These are phyloP conservation scores for Drosophila anomalata DNA, from an alignment of 2,888 invertebrate species.

Conservation along the genomic window DNA sequence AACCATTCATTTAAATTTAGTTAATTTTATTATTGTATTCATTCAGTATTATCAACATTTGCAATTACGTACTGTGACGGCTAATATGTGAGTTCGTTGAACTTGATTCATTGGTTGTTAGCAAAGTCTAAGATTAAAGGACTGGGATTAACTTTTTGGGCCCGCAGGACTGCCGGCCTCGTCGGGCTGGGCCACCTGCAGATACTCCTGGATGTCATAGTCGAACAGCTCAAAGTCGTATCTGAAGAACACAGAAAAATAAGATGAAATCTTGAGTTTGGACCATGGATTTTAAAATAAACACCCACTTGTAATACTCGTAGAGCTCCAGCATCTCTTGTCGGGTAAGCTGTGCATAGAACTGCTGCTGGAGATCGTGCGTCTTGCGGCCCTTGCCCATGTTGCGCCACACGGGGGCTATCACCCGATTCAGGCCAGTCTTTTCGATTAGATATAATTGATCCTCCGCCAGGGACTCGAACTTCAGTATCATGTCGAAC, in stretches of 20 bases:
- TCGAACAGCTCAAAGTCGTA: conserved; percentile 95
- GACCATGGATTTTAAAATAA: background rate
- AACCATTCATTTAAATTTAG: conserved; percentile 27
- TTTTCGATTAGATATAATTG: conserved; percentile 92
- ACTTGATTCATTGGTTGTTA: conserved; percentile 44
- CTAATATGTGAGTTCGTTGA: conserved; percentile 61
- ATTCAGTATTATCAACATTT: conserved; percentile 76
- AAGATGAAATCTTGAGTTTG: background rate
- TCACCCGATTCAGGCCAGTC: conserved; percentile 89
- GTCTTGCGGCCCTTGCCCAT: conserved; percentile 91
- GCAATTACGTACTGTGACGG: conserved; percentile 75
- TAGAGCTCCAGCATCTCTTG: conserved; percentile 91
- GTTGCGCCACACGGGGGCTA: conserved; percentile 93
- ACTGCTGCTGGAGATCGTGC: conserved; percentile 88
- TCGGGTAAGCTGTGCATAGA: conserved; percentile 90
- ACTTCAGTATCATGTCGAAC: conserved; percentile 92
- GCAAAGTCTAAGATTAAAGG: conserved; percentile 56
- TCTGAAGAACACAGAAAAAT: conserved; percentile 76
- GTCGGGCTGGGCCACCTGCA: conserved; percentile 84
- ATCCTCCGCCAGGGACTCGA: conserved; percentile 92
- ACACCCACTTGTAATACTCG: conserved; percentile 89
- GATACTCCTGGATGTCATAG: conserved; percentile 89
- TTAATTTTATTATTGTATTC: conserved; percentile 56
- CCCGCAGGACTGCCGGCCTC: conserved; percentile 50
- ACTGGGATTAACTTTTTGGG: conserved; percentile 47